These are phyloP conservation scores for Pangasius sanitwongsei DNA, from an alignment of 2,797 vertebrate species.

Conservation along the genomic window DNA sequence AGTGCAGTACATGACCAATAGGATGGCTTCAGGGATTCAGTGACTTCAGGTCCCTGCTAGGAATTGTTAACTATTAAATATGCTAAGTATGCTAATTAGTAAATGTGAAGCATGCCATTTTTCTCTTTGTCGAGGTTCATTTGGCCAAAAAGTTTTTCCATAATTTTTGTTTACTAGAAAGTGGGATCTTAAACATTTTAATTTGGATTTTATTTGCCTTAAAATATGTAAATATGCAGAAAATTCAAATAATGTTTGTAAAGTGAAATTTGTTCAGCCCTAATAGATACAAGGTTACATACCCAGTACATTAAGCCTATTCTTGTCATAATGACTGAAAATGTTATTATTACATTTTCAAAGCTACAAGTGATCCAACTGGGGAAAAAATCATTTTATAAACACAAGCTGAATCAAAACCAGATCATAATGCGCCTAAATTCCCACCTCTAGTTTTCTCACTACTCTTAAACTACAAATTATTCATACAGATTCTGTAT, in stretches of 20 bases:
- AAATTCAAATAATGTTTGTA: neutral
- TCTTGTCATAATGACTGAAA: neutral
- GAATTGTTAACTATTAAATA: neutral
- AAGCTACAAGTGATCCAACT: neutral
- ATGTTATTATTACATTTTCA: neutral
- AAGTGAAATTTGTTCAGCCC: neutral
- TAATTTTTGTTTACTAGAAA: neutral
- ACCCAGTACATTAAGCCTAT: neutral
- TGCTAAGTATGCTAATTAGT: neutral
- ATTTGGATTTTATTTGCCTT: neutral
- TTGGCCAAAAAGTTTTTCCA: neutral
- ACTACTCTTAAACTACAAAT: neutral
- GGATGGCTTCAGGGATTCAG: no score
- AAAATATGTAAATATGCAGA: neutral
- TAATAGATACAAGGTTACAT: neutral
- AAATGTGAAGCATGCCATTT: neutral
- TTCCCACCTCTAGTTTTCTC: neutral
- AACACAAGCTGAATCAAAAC: neutral
- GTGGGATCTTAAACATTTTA: neutral
- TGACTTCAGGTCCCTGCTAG: neutral
- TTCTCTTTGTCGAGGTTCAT: neutral
- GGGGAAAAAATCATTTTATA: neutral
- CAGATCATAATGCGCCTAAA: neutral
- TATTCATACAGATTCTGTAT: neutral
- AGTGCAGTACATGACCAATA: neutral